A percentile compares a stretch with the other conserved stretches of the same genome.
Evolutionary conservation across 2,113 vertebrate species (phyloP).

Genomic region (Rhizomys pruinosus): DNA sequence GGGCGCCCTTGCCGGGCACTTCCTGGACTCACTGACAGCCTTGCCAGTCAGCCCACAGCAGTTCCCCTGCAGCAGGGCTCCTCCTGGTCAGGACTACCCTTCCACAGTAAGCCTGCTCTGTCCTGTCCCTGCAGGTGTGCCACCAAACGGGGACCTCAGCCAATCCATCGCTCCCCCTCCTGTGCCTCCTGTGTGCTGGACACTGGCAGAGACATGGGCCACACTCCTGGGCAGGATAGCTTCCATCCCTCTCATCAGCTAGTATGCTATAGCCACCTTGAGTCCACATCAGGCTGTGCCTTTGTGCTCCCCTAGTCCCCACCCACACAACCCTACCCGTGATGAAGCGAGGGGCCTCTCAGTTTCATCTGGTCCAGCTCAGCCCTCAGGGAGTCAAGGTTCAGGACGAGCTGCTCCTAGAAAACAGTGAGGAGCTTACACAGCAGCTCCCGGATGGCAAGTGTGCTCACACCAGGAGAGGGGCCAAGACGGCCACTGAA

Average conservation of each 20-base stretch:
- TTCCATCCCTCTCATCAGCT: rapidly evolving
- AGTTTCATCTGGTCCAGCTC: slow-evolving; percentile 93
- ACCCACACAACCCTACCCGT: slow-evolving; percentile 85
- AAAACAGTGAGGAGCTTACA: background rate
- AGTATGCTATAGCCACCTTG: rapidly evolving
- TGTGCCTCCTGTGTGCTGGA: background rate
- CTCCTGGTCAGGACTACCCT: background rate
- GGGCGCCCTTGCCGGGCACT: no score
- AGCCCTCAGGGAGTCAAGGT: slow-evolving; percentile 92
- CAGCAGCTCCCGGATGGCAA: background rate
- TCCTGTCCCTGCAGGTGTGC: no score
- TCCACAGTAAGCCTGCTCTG: background rate
- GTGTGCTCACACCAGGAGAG: no score
- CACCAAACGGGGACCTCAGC: no score
- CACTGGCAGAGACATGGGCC: rapidly evolving
- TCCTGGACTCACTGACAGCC: no score
- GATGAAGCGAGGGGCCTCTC: slow-evolving; percentile 91
- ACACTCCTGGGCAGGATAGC: rapidly evolving
- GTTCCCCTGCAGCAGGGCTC: background rate
- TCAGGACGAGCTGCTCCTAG: slow-evolving; percentile 94
- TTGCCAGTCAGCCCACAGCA: background rate
- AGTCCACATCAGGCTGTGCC: rapidly evolving
- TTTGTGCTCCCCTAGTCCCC: no score
- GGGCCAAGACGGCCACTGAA: no score
- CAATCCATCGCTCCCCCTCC: background rate